Evolutionary conservation across 2,888 invertebrate species (phyloP).

Genomic region (Parnassius mnemosyne): DNA sequence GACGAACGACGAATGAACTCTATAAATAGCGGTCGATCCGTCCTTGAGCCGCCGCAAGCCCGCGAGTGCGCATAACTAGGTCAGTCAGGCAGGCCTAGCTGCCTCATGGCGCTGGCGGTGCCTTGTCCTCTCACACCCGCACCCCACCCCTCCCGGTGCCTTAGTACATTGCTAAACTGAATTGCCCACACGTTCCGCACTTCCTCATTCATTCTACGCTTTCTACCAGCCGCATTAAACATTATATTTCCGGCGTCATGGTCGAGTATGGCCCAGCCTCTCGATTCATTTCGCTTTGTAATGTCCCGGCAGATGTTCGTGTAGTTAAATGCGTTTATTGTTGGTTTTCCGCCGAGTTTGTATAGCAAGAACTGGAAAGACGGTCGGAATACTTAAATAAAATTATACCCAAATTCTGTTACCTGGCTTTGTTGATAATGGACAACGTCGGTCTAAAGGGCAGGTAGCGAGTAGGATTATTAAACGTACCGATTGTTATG

Average conservation of each 20-base stretch:
- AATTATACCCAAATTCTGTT: conserved; percentile 53
- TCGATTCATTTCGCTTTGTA: conserved; percentile 25
- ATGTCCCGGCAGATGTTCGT: conserved; percentile 42
- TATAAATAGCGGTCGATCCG: conserved; percentile 78
- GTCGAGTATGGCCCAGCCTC: conserved; percentile 33
- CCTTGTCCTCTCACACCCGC: conserved; percentile 44
- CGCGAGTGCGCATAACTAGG: conserved; percentile 72
- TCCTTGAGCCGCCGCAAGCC: conserved; percentile 74
- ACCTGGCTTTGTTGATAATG: conserved; percentile 65
- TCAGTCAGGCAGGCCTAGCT: conserved; percentile 73
- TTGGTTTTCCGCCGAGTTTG: conserved; percentile 40
- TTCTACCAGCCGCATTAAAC: conserved; percentile 31
- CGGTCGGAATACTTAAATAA: conserved; percentile 46
- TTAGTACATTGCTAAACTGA: conserved; percentile 37
- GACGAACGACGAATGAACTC: conserved; percentile 71
- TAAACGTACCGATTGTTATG: too few species aligned
- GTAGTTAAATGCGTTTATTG: conserved; percentile 38
- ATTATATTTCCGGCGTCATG: conserved; percentile 34
- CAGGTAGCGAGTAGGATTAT: conserved; percentile 66
- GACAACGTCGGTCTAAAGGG: conserved; percentile 47
- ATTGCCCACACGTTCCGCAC: conserved; percentile 45
- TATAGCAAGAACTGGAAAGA: conserved; percentile 42
- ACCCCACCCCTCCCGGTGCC: conserved; percentile 21
- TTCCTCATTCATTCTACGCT: conserved; percentile 42
- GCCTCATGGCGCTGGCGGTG: conserved; percentile 54